Evolutionary conservation across 2,797 vertebrate genomes (phyloP).

Genomic region (Halcyon smyrnensis): DNA sequence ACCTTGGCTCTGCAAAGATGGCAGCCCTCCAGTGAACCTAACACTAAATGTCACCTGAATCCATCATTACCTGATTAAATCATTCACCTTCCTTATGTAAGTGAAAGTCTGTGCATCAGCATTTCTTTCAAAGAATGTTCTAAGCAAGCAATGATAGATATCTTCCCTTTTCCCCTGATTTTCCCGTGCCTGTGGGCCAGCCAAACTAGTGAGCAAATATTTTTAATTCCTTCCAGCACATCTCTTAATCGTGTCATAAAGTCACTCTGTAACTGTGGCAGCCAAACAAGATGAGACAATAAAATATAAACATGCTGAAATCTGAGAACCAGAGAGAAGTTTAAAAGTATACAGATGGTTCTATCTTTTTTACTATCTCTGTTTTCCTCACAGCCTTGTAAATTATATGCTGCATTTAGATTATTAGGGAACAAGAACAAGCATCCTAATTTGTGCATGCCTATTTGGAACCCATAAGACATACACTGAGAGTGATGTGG

Average conservation of each 20-base stretch:
- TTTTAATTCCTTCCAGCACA: neutral
- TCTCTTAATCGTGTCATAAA: conserved; percentile 2
- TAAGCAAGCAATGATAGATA: conserved; percentile 29
- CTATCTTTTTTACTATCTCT: neutral
- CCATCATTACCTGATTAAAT: conserved; percentile 89
- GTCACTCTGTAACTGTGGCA: neutral
- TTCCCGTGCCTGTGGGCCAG: neutral
- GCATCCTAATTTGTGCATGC: neutral
- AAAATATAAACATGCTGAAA: conserved; percentile 18
- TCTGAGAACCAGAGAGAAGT: neutral
- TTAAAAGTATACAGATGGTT: neutral
- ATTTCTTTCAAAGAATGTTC: conserved; percentile 66
- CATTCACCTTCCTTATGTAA: conserved; percentile 72
- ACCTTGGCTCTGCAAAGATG: conserved; percentile 85
- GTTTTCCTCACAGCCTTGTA: neutral
- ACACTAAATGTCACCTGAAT: conserved; percentile 83
- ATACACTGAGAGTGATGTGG: neutral
- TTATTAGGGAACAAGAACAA: neutral
- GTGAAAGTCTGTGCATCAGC: conserved; percentile 49
- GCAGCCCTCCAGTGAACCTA: conserved; percentile 81
- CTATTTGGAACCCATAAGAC: neutral
- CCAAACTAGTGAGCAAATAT: neutral
- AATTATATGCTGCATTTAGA: neutral
- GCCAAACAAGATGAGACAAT: conserved; percentile 15
- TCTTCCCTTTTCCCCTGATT: neutral